A percentile compares a stretch with the other conserved stretches of the same genome.
Conservation (phyloP, 1,140 invertebrate genomes). For the Littorina saxatilis region DNA sequence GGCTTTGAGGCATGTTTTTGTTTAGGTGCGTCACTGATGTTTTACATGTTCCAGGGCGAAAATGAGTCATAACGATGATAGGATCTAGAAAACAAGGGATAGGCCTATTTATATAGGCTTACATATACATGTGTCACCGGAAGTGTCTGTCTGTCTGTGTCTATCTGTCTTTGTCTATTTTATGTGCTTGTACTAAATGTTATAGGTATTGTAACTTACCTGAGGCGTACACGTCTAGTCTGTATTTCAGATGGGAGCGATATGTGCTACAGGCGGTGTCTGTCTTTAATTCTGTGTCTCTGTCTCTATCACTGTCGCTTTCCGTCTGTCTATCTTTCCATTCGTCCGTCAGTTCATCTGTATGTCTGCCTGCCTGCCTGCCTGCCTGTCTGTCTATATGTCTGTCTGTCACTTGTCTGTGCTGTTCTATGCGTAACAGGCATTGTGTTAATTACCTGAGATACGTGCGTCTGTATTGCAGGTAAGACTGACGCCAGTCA, state of each 20-base stretch:
- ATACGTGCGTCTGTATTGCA: background rate
- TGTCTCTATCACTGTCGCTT: slow-evolving; percentile 6
- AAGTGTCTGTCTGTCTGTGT: slow-evolving; percentile 11
- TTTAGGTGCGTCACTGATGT: too few relatives aligned
- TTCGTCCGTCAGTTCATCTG: slow-evolving; percentile 5
- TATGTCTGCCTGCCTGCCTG: slow-evolving; percentile 28
- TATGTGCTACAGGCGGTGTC: too few relatives aligned
- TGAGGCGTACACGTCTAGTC: too few relatives aligned
- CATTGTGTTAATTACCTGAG: background rate
- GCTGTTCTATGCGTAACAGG: background rate
- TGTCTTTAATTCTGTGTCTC: slow-evolving; percentile 14
- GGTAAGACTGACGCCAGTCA: background rate
- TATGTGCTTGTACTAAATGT: too few relatives aligned
- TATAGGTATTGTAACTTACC: too few relatives aligned
- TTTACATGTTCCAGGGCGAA: too few relatives aligned
- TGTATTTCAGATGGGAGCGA: too few relatives aligned
- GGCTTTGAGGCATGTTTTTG: too few relatives aligned
- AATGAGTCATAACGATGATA: too few relatives aligned
- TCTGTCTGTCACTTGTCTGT: slow-evolving; percentile 17
- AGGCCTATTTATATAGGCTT: too few relatives aligned
- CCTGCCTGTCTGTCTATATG: background rate
- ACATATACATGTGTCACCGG: too few relatives aligned
- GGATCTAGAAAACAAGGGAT: too few relatives aligned
- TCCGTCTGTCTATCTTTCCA: slow-evolving; percentile 6
- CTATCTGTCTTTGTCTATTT: slow-evolving; percentile 17